Base-by-base conservation (phyloP, 2,888 invertebrate species). In the Miltochrista miniata region DNA sequence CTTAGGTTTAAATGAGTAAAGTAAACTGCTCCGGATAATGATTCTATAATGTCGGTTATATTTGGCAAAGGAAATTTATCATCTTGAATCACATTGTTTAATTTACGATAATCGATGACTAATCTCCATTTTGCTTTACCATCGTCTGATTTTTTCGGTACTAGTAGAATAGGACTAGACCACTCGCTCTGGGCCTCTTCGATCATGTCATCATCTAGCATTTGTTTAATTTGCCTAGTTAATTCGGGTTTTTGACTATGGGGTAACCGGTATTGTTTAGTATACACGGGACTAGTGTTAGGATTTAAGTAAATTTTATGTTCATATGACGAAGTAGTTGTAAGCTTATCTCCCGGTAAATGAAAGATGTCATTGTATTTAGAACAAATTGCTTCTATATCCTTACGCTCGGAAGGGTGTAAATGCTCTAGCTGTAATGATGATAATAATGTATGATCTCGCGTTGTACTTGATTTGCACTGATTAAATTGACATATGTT, bases 381-480 rank as follows among this genome's bases (percentile, higher is more conserved):
- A 8, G 49, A 18, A 34, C 49, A 49, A 39, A 49, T 44, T 10
- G 24, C 33, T 36, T 66, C 66, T 59, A 65, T 34, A 10, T 15
- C 15, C 4, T 4, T 24, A 2, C 5, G 18, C 18, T 24, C 18
- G 3, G 2, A 2, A 4, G 18, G 2, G 5, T 24, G 2, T 24
- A 24, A 24, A 24, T 24, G 18, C 5, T 5, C 5, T 24, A 44
- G 24, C 12, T 44, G n/a, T 7, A 43, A 18, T 5, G 34, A 8
- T 1, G 36, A 29, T 36, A 45, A 37, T 13, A 36, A 4, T n/a
- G 0, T 30, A 1, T 29, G 13, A 14, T 11, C 29, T 10, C 29
- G 12, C 7, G 12, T 13, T 9, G 30, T 15, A 37, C 29, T 45
- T 37, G 13, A 36, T 3, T 24, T 30, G 7, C 29, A 30, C 9